A percentile compares a stretch with the other conserved stretches of the same genome.
Conservation (phyloP, 1,140 invertebrate genomes). For the Drusus annulatus region DNA sequence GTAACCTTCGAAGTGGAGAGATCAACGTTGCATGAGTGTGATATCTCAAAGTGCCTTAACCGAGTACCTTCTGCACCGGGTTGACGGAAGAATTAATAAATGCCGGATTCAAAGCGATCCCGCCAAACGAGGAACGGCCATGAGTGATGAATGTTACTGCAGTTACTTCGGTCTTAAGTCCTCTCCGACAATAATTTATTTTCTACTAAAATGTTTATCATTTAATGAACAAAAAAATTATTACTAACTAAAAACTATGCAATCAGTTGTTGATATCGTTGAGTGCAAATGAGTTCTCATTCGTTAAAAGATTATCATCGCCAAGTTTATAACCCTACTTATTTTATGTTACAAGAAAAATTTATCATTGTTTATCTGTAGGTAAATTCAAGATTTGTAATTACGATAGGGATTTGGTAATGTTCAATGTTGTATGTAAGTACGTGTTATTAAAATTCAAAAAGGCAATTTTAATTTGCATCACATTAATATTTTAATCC, state of each 20-base stretch:
- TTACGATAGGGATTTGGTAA: too few relatives aligned
- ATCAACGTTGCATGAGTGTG: conserved; percentile 17
- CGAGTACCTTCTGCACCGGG: conserved; percentile 4
- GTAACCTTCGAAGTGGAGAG: conserved; percentile 48
- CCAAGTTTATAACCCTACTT: too few relatives aligned
- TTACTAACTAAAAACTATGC: not conserved
- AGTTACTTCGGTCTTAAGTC: conserved; percentile 5
- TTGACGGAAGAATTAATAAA: not conserved
- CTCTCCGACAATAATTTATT: conserved; percentile 15
- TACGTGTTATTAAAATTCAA: not conserved
- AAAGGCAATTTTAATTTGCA: not conserved
- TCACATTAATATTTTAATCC: conserved; percentile 24
- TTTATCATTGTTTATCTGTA: too few relatives aligned
- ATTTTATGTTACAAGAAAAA: too few relatives aligned
- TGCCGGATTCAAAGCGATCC: not conserved
- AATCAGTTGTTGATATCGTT: too few relatives aligned
- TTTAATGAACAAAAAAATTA: conserved; percentile 7
- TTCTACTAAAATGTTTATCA: not conserved
- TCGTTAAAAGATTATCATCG: too few relatives aligned
- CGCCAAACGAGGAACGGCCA: not conserved
- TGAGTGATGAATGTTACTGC: conserved; percentile 3
- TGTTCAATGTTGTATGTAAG: too few relatives aligned
- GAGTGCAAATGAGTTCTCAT: too few relatives aligned
- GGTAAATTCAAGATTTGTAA: too few relatives aligned
- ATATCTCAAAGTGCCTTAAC: conserved; percentile 3